phyloP scores from a whole-genome alignment of 2,888 invertebrate species.

The Cosmorhoe ocellata region DNA sequence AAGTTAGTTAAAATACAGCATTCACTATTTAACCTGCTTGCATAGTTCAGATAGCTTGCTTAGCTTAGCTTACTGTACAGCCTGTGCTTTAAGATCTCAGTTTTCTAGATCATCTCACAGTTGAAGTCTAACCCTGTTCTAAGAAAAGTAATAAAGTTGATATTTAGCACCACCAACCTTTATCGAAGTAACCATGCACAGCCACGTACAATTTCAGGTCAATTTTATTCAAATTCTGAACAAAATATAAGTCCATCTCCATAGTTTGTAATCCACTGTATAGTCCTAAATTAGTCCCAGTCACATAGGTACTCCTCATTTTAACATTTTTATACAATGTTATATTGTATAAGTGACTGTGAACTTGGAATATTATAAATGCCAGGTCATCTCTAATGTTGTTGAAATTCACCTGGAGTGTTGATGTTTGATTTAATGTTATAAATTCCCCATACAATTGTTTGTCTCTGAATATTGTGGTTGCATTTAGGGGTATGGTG shows the following conservation, averaged over 20 bases:
- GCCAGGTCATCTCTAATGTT: slow-evolving; percentile 68
- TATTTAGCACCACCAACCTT: slow-evolving; percentile 60
- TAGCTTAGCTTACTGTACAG: too few species aligned
- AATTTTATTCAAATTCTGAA: slow-evolving; percentile 66
- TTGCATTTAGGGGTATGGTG: slow-evolving; percentile 58
- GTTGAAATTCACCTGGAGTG: slow-evolving; percentile 60
- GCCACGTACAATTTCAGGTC: slow-evolving; percentile 69
- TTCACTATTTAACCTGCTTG: too few species aligned
- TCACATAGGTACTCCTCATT: slow-evolving; percentile 55
- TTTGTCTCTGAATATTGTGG: slow-evolving; percentile 46
- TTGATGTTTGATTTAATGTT: slow-evolving; percentile 48
- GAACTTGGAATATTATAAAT: slow-evolving; percentile 85
- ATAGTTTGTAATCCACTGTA: slow-evolving; percentile 45
- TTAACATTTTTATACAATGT: slow-evolving; percentile 73
- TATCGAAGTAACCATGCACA: slow-evolving; percentile 73
- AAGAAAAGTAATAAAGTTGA: too few species aligned
- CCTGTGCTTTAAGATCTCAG: too few species aligned
- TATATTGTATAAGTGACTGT: slow-evolving; percentile 82
- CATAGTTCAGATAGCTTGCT: too few species aligned
- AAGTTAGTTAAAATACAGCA: too few species aligned
- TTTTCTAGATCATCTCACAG: too few species aligned
- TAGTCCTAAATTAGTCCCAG: slow-evolving; percentile 85
- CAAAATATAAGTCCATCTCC: slow-evolving; percentile 54
- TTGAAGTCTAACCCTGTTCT: too few species aligned
- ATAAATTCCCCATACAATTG: slow-evolving; percentile 57